These are phyloP conservation scores for Ecliptopera silaceata DNA, from an alignment of 2,888 invertebrate species.

Conservation along the genomic window DNA sequence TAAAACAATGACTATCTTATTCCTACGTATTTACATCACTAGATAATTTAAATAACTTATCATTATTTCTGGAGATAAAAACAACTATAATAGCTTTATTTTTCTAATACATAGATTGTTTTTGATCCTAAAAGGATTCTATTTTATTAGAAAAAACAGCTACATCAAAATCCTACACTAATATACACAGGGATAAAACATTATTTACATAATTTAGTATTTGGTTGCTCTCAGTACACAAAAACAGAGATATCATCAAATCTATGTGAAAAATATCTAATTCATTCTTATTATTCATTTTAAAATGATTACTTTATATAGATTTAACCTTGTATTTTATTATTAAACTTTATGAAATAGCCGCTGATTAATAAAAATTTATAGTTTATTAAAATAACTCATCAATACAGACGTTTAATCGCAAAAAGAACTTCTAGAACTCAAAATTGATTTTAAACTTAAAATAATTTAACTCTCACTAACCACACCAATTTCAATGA, in stretches of 20 bases:
- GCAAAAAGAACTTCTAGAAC: not conserved
- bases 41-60: not conserved
- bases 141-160: constrained; percentile 22
- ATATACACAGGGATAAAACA: constrained; percentile 20
- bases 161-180: constrained; percentile 23
- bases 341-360: too few relatives aligned
- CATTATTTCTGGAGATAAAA: not conserved
- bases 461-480: not conserved
- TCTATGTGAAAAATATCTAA: not conserved
- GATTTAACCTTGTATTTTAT: too few relatives aligned
- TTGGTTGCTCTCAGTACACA: constrained; percentile 37
- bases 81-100: not conserved
- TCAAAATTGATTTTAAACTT: not conserved
- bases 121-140: not conserved
- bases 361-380: not conserved
- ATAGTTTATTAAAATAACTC: not conserved
- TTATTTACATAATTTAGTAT: constrained; percentile 36
- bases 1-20: not conserved
- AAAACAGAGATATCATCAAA: constrained; percentile 10
- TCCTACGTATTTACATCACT: constrained; percentile 25
- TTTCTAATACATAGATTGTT: not conserved
- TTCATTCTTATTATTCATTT: too few relatives aligned
- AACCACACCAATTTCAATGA: not conserved
- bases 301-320: too few relatives aligned
- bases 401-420: not conserved